phyloP scores from a whole-genome alignment of 2,113 vertebrate genomes.

The Toxotes jaculatrix region DNA sequence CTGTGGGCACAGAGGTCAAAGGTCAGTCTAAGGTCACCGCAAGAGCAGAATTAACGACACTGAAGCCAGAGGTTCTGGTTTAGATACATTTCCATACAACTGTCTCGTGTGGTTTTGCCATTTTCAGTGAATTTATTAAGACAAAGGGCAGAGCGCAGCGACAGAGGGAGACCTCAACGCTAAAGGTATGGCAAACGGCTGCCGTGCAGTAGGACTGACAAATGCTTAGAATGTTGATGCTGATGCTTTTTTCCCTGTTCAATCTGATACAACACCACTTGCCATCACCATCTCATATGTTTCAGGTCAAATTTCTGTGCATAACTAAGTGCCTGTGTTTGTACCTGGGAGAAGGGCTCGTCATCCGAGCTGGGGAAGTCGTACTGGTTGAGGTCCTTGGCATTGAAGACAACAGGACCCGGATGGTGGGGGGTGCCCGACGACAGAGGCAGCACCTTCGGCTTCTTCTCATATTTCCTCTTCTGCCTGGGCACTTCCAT shows the following conservation, averaged over 20 bases:
- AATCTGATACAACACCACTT: too few species aligned
- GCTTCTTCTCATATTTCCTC: constrained; percentile 98
- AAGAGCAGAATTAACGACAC: background rate
- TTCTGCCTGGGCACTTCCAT: constrained; percentile 93
- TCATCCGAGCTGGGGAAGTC: constrained; percentile 99
- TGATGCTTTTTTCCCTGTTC: too few species aligned
- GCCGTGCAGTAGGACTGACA: too few species aligned
- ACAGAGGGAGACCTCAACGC: background rate
- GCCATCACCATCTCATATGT: too few species aligned
- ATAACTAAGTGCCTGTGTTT: background rate
- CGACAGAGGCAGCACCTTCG: constrained; percentile 89
- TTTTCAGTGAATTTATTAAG: background rate
- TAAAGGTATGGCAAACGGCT: background rate
- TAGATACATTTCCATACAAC: background rate
- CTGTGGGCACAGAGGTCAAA: constrained; percentile 65
- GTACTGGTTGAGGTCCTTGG: constrained; percentile 99
- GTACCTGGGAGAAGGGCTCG: constrained; percentile 95
- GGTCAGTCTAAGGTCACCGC: constrained; percentile 16
- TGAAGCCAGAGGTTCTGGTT: background rate
- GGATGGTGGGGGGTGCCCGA: constrained; percentile 86
- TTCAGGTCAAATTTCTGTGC: background rate
- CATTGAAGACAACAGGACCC: constrained; percentile 92
- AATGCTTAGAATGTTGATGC: too few species aligned
- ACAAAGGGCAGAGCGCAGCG: background rate
- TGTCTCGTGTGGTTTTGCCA: background rate